These are phyloP conservation scores for Micromussa lordhowensis DNA, from an alignment of 92 coral and sea anemone genomes.

Conservation along the genomic window DNA sequence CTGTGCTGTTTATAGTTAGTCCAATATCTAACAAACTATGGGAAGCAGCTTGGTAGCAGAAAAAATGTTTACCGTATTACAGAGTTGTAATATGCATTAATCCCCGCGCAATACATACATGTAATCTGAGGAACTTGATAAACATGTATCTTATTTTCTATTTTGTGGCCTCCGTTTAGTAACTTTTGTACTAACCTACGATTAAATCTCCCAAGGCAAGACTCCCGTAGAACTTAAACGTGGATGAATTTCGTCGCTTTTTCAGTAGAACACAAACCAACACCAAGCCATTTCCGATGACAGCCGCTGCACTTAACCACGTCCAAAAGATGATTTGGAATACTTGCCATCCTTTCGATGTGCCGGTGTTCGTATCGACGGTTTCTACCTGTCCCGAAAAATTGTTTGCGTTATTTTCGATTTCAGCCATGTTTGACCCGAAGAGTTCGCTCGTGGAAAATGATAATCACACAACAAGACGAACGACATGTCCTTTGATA, in stretches of 20 bases:
- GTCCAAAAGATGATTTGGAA: conserved; percentile 74
- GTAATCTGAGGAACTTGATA: not conserved
- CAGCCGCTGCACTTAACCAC: conserved; percentile 42
- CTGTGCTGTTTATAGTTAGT: not conserved
- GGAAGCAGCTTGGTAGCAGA: not conserved
- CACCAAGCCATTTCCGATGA: conserved; percentile 71
- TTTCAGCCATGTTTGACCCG: not conserved
- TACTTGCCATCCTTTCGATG: conserved; percentile 66
- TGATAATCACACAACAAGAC: not conserved
- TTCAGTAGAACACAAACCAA: conserved; percentile 59
- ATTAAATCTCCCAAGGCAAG: conserved; percentile 77
- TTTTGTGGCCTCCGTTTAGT: not conserved
- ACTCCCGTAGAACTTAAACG: conserved; percentile 76
- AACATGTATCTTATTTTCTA: not conserved
- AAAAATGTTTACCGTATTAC: not conserved
- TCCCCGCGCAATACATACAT: not conserved
- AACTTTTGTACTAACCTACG: conserved; percentile 62
- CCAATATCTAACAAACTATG: not conserved
- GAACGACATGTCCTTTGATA: not conserved
- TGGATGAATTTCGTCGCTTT: conserved; percentile 66
- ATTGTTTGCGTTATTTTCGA: not conserved
- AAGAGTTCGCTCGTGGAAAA: not conserved
- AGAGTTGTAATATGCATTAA: not conserved
- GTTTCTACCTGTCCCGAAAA: not conserved
- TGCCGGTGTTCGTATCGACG: not conserved